Percentiles rank a stretch among this genome's conserved stretches.
Conservation (phyloP, 2,797 vertebrate genomes). For the Phalloptychus januarius region DNA sequence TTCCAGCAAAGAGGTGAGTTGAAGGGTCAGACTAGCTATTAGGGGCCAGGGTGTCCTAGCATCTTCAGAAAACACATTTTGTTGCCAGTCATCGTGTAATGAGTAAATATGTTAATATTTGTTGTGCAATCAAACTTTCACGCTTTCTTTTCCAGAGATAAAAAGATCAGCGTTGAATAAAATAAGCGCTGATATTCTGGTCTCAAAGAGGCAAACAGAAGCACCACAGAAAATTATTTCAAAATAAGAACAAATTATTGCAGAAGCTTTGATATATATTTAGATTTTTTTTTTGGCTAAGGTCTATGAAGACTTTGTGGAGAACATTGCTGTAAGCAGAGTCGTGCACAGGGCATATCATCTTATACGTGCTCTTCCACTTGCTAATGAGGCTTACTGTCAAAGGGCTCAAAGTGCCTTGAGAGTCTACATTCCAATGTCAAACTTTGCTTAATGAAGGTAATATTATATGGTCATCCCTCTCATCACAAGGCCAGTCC, state of each 20-base stretch:
- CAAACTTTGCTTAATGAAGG: slow-evolving; percentile 67
- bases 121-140: not conserved
- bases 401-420: slow-evolving; percentile 49
- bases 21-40: not conserved
- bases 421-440: slow-evolving; percentile 51
- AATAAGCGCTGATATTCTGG: not conserved
- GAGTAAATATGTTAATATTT: not conserved
- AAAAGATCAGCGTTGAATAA: not conserved
- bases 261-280: not conserved
- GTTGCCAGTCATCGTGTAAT: not conserved
- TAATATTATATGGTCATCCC: slow-evolving; percentile 31
- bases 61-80: not conserved
- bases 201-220: not conserved
- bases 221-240: not conserved
- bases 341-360: slow-evolving; percentile 15
- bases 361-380: slow-evolving; percentile 20
- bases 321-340: slow-evolving; percentile 13
- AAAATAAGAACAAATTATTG: not conserved
- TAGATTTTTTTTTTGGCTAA: not conserved
- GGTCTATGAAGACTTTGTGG: not conserved
- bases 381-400: slow-evolving; percentile 46
- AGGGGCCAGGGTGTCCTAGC: not conserved
- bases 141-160: not conserved
- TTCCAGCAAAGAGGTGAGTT: not conserved
- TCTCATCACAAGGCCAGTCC: slow-evolving; percentile 65